Base-by-base conservation (phyloP, 2,797 vertebrate genomes). In the Xyrichtys novacula region DNA sequence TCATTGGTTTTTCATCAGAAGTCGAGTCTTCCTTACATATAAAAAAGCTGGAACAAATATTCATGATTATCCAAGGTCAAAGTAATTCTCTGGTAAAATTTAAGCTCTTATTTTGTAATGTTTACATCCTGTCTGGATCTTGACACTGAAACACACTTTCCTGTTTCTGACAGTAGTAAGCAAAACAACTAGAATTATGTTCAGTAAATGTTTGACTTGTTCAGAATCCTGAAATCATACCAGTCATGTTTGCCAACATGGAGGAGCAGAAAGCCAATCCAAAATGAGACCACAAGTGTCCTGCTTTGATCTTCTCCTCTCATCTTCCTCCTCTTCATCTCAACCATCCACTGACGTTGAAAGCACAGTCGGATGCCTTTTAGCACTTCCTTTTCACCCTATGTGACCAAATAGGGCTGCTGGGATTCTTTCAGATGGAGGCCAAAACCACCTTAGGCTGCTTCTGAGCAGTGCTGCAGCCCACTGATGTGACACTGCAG, bases 371-470 rank as follows among this genome's bases (percentile, higher is more conserved):
- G 57, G 62, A 75, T 14, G 36, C 64, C 81, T 74, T 83, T 84
- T 57, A 82, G 85, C 82, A 31, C 64, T 85, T 86, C 68, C 75
- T 42, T 59, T 72, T 65, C 49, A 26, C 66, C 74, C 67, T 65
- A 36, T 73, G 76, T 60, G 71, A 85, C 79, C 71, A 39, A 74
- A 69, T 63, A 22, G 28, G 28, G 42, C 76, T 83, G 55, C 68
- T 74, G 78, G 78, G 80, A 83, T 84, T 86, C 69, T 78, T 76
- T 81, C 70, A 85, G 77, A 59, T 8, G 22, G 65, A 63, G 44
- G 68, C 85, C 85, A 28, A 89, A 73, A 79, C 58, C 81, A 70
- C 83, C 81, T 70, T 25, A 52, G 83, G 85, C 83, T 57, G 50
- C 71, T 34, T 84, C 79, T 32, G 65, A 76, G 64, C 50, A 50